phyloP scores from a whole-genome alignment of 1,140 invertebrate genomes.

The Calosoma granatense region DNA sequence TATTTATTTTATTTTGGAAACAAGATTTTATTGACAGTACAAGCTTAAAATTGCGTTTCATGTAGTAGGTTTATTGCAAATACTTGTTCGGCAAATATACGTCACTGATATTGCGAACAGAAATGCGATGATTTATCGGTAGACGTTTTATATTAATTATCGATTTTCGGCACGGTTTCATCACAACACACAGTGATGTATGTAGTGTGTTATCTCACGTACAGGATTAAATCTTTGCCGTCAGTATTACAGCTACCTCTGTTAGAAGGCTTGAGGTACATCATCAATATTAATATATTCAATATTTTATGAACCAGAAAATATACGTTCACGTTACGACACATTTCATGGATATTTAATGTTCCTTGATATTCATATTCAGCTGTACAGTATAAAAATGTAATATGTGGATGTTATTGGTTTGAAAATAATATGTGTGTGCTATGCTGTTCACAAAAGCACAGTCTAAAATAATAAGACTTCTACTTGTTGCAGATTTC shows the following conservation, averaged over 20 bases:
- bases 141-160: background rate
- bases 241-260: background rate
- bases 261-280: background rate
- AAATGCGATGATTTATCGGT: background rate
- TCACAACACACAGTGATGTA: background rate
- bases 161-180: background rate
- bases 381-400: background rate
- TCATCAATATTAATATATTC: background rate
- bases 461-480: background rate
- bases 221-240: background rate
- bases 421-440: no score
- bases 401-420: no score
- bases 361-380: background rate
- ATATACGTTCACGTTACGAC: background rate
- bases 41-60: background rate
- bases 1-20: background rate
- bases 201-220: background rate
- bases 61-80: background rate
- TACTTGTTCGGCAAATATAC: background rate
- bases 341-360: background rate
- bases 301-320: background rate
- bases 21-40: background rate
- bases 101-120: background rate
- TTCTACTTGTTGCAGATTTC: constrained; percentile 63
- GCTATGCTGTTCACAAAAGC: background rate